Evolutionary conservation across 2,888 invertebrate species (phyloP).

Genomic region (Ecliptopera silaceata): DNA sequence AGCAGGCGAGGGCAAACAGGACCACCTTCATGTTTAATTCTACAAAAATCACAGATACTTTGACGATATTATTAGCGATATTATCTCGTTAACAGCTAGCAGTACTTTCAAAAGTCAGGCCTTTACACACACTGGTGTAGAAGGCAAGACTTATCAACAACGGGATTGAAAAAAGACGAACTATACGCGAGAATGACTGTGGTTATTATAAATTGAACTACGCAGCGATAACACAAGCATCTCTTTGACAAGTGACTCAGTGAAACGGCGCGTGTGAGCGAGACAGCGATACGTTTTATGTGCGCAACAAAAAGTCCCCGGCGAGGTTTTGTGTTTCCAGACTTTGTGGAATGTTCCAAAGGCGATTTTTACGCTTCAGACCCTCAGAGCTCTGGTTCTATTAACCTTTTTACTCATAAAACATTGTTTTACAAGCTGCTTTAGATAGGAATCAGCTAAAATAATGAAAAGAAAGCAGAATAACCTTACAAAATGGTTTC

Average conservation of each 20-base stretch:
- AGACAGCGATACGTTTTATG: conserved; percentile 49
- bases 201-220: conserved; percentile 69
- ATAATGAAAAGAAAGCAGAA: conserved; percentile 27
- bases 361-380: conserved; percentile 27
- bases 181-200: conserved; percentile 56
- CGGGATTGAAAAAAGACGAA: conserved; percentile 59
- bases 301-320: conserved; percentile 50
- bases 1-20: conserved; percentile 72
- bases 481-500: no score
- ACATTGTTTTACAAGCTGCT: neutral
- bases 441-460: neutral
- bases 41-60: conserved; percentile 78
- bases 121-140: conserved; percentile 97
- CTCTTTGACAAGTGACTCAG: conserved; percentile 65
- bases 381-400: conserved; percentile 1
- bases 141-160: conserved; percentile 86
- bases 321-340: conserved; percentile 78
- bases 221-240: conserved; percentile 75
- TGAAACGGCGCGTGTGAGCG: conserved; percentile 61
- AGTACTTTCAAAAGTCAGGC: conserved; percentile 78
- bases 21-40: conserved; percentile 82
- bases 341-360: conserved; percentile 50
- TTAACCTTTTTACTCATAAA: neutral
- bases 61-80: conserved; percentile 58
- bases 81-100: conserved; percentile 43